These are phyloP conservation scores for Axea sp. DNA, from an alignment of 2,888 invertebrate species.

Conservation along the genomic window DNA sequence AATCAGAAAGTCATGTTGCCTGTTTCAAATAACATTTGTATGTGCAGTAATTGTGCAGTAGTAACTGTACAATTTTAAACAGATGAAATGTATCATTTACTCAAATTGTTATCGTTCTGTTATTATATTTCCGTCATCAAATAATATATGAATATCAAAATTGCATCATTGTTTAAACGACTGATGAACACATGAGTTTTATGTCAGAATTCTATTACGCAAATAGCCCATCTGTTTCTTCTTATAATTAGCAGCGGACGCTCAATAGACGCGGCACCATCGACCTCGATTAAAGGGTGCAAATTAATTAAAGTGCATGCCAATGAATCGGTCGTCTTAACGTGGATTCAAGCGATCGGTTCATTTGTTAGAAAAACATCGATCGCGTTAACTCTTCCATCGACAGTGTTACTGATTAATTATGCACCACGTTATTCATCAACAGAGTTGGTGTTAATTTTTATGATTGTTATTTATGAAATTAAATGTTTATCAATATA, in stretches of 20 bases:
- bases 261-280: constrained; percentile 22
- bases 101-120: no score
- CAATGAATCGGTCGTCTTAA: constrained; percentile 20
- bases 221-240: constrained; percentile 6
- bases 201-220: neutral
- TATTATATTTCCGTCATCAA: no score
- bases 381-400: constrained; percentile 2
- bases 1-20: no score
- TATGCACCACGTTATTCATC: constrained; percentile 1
- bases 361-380: constrained; percentile 26
- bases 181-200: no score
- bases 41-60: no score
- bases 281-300: constrained; percentile 40
- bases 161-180: no score
- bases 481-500: neutral
- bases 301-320: constrained; percentile 45
- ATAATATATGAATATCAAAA: no score
- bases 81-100: no score
- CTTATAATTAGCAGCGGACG: constrained; percentile 18
- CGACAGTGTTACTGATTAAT: constrained; percentile 15
- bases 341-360: constrained; percentile 27
- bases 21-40: no score
- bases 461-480: neutral
- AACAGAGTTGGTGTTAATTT: neutral
- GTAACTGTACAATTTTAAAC: no score